Evolutionary conservation across 2,797 vertebrate species (phyloP), one percentile per base, ranked within the genome.

Genomic region (Phoebastria nigripes): DNA sequence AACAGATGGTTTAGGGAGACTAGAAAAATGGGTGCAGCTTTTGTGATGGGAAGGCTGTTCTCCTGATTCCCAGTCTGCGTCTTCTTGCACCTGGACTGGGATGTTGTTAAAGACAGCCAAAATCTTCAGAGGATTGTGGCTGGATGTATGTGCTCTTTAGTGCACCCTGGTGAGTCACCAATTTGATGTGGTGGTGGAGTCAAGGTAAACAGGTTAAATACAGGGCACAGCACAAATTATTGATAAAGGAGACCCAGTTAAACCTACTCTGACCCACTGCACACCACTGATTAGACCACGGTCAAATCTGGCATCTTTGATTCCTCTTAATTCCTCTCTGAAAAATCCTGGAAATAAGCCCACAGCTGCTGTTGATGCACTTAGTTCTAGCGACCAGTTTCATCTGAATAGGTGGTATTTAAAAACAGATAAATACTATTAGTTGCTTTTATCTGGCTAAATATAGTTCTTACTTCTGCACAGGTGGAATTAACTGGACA

Each of bases 401-500:
- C 10, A 42, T 66, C 56, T 63, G 33, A 79, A 58, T 16, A 59
- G 22, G 14, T n/a, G 18, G 26, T 39, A 63, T 73, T 82, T 85
- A 46, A 73, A 89, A 86, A 3, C 12, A 56, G 29, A 56, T 49
- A 51, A 82, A 76, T 67, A 31, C 20, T 29, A 12, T 19, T 25
- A 52, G 9, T 70, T 91, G 37, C n/a, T 90, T 61, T 80, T 58
- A 67, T 77, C 85, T 94, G 49, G 17, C 47, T 96, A 88, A 94
- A 39, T 59, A 4, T 46, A 56, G 18, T 44, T 88, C 87, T 96
- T 90, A 52, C 65, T 97, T 39, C 95, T 73, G 80, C 89, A 87
- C 94, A 99, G 99, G 99, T 99, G 97, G 99, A 99, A 93, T 98
- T 99, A 72, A 99, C 99, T 13, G 99, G 99, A 93, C 99, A 99